A percentile compares a stretch with the other conserved stretches of the same genome.
These are phyloP conservation scores for Caenorhabditis sinica DNA, from an alignment of 2,888 invertebrate genomes.

Conservation along the genomic window DNA sequence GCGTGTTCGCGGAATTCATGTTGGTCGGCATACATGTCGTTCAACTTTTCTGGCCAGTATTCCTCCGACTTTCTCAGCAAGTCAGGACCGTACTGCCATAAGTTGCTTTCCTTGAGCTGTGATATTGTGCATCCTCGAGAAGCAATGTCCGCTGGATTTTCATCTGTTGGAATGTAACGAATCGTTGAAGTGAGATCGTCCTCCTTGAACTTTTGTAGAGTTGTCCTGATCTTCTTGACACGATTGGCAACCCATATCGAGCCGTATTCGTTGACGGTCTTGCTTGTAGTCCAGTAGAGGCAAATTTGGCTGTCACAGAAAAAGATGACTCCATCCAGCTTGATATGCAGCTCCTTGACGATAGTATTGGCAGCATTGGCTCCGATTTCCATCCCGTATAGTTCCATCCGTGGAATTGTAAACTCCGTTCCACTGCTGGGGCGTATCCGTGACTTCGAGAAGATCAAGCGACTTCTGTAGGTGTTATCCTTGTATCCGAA, in stretches of 20 bases:
- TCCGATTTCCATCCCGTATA: neutral
- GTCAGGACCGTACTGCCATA: neutral
- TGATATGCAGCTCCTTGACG: no score
- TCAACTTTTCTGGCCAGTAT: neutral
- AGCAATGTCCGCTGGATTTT: constrained; percentile 14
- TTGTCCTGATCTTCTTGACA: neutral
- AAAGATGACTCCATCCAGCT: no score
- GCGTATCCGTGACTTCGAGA: neutral
- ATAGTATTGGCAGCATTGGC: neutral
- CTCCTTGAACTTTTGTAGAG: neutral
- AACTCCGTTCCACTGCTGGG: neutral
- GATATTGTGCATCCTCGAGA: neutral
- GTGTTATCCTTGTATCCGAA: neutral
- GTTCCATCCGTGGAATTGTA: constrained; percentile 1
- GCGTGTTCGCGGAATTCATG: neutral
- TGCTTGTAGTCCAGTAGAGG: neutral
- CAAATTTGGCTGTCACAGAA: neutral
- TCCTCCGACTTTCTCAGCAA: neutral
- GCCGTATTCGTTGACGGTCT: neutral
- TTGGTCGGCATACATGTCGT: neutral
- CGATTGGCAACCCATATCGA: neutral
- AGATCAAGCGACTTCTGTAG: neutral
- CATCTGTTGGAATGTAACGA: constrained; percentile 3
- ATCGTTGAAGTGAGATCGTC: neutral
- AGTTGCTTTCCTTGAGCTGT: neutral